Conservation (phyloP, 2,797 vertebrate species). For the Cynopterus sphinx region DNA sequence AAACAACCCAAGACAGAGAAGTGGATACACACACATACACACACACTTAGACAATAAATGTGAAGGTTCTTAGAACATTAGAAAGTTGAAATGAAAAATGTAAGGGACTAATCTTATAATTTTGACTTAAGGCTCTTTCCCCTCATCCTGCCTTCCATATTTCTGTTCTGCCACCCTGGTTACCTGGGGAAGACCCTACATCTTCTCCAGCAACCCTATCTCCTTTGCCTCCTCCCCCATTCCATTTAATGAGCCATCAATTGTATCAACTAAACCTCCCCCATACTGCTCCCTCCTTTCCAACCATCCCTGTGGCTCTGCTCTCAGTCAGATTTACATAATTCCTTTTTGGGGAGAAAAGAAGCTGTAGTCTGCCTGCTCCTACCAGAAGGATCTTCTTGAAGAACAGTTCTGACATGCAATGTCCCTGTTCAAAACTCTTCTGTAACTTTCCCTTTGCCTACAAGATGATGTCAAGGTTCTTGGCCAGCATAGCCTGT, state of each 20-base stretch:
- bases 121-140: not conserved
- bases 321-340: not conserved
- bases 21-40: rapidly evolving
- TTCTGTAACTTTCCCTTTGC: not conserved
- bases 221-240: not conserved
- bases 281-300: not conserved
- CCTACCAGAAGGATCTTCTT: not conserved
- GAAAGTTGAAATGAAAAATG: not conserved
- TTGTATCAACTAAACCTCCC: not conserved
- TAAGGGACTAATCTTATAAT: not conserved
- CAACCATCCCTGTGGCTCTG: not conserved
- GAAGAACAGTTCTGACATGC: not conserved
- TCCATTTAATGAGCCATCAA: not conserved
- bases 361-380: not conserved
- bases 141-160: not conserved
- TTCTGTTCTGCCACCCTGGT: not conserved
- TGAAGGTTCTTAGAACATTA: not conserved
- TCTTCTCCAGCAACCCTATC: not conserved
- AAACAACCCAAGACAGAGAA: not conserved
- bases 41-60: not conserved
- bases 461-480: not conserved
- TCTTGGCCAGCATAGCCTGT: not conserved
- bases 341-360: not conserved
- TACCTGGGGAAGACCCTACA: not conserved
- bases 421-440: not conserved